Conservation (phyloP, 2,113 vertebrate genomes). For the Nestor notabilis region DNA sequence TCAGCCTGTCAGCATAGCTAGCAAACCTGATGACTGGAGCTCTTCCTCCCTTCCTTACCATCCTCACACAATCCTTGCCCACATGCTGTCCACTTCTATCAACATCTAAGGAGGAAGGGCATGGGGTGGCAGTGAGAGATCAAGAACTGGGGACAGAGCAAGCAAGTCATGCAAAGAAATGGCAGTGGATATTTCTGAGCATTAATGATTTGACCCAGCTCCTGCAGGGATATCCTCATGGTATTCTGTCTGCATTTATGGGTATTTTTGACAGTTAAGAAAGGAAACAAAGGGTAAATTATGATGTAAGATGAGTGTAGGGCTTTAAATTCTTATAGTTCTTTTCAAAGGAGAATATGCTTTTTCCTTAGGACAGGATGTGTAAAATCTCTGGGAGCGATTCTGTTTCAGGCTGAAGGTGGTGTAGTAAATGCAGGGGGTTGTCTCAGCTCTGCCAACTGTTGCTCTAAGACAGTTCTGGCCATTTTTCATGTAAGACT, state of each 20-base stretch:
- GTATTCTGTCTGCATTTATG: background rate
- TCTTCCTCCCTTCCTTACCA: background rate
- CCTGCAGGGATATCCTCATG: background rate
- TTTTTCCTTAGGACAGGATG: background rate
- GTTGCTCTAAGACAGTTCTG: background rate
- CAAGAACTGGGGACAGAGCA: background rate
- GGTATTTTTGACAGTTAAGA: background rate
- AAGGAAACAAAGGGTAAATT: background rate
- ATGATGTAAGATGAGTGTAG: background rate
- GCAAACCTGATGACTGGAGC: background rate
- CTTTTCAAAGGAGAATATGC: background rate
- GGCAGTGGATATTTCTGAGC: background rate
- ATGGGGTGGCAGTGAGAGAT: background rate
- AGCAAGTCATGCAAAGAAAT: background rate
- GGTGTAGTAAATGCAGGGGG: background rate
- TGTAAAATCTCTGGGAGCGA: background rate
- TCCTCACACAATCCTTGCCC: background rate
- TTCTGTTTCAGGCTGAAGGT: background rate
- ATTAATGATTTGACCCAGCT: background rate
- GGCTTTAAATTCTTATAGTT: background rate
- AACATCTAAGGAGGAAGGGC: background rate
- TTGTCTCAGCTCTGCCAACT: background rate
- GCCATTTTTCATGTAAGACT: background rate
- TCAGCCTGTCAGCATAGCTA: background rate
- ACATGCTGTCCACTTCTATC: background rate